Base-by-base conservation (phyloP, 2,888 invertebrate species). In the Meiosimyza platycephala region DNA sequence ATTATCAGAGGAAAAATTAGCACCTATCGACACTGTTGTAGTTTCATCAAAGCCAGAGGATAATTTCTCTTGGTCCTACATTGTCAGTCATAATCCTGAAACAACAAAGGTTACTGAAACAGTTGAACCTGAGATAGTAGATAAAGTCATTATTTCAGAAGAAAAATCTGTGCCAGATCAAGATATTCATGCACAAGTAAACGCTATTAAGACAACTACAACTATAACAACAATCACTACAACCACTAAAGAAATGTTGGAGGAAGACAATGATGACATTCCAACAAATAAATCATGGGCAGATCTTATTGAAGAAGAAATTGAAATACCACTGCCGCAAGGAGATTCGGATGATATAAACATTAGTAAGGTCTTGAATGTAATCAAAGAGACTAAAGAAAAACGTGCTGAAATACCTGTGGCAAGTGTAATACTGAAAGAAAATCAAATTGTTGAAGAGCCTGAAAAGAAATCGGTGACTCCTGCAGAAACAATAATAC, bases 231-330 rank as follows among this genome's bases (percentile, higher is more conserved):
- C 40, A 40, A 5, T 40, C 9, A 57, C n/a, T n/a, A n/a, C n/a
- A n/a, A n/a, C n/a, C n/a, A n/a, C 55, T 18, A 13, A 22, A 1
- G 18, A 54, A 51, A 40, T 55, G 13, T n/a, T 80, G 57, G 85
- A 84, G 47, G 84, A 84, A 67, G 78, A 72, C 6, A 66, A 68
- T 0, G 79, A 82, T 59, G 18, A 63, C 63, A 2, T 51, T 22
- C 3, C 72, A 76, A 47, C 76, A 48, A 72, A 75, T 1, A 80
- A 80, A 68, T 79, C 85, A 9, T 83, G 83, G 83, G 82, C 74
- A 22, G 81, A 83, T 57, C 70, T 83, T 13, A 77, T 83, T 63
- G 79, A 82, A 67, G 82, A 83, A 55, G 85, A 84, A 75, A 68
- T 82, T 5, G 84, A 84, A 76, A 82, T 82, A 65, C 78, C 81